Evolutionary conservation across 23 tunicate genomes (phyloP), one percentile per base, ranked within the genome.

Genomic region (Diplosoma virens): DNA sequence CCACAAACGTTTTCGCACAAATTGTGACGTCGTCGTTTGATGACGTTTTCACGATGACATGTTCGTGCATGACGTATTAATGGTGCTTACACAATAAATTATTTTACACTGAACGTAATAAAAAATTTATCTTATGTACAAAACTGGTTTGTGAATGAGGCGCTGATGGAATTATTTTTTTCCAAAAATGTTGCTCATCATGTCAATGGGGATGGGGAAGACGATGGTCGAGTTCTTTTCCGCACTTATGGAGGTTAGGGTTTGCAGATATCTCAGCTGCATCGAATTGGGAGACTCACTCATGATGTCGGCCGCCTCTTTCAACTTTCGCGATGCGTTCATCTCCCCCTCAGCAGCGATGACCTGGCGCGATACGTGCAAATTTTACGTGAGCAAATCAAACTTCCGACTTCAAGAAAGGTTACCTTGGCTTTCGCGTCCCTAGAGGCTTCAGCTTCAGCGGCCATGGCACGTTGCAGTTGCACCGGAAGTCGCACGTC

Each of bases 301-400:
- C 87, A 88, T 88, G 22, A 88, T 84, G 34, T 88, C 87, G 27
- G 95, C 95, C 6, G 95, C 95, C 36, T 88, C 95, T 37, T 82
- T 82, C 68, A 88, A 55, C 61, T 88, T 88, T 29, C 87, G 73
- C 30, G 95, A 88, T 0, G 95, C 95, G 67, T 88, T 88, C 95
- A 88, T 88, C 54, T 88, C 95, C 31, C 95, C 95, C 74, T 88
- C 95, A 16, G 95, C 95, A 3, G 95, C 95, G 66, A 88, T 88
- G 4, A 82, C 87, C 87, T 87, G 77, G 18, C 22, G 24, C 14
- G 9, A 41, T 7, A 9, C 50, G 50, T 9, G 23, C 33, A 21
- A 29, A 14, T 41, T 41, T 7, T 41, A 41, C 9, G 50, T n/a
- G n/a, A n/a, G n/a, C n/a, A n/a, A n/a, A n/a, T n/a, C n/a, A n/a